Evolutionary conservation across 2,113 vertebrate genomes (phyloP).

Genomic region (Heloderma charlesbogerti): DNA sequence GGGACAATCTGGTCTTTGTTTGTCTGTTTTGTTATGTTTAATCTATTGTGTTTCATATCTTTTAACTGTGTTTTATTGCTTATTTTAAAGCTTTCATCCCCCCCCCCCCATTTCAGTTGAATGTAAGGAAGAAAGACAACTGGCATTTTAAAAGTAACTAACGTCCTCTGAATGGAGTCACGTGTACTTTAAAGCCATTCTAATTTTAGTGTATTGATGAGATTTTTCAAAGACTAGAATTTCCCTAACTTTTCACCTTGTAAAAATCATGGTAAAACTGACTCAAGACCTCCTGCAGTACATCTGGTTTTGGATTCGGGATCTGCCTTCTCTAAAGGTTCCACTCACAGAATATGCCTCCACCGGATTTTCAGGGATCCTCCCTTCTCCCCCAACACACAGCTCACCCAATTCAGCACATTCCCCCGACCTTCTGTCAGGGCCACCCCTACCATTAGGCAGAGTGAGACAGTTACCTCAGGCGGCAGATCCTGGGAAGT

Average conservation of each 20-base stretch:
- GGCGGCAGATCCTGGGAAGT: too few species aligned
- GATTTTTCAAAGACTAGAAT: constrained; percentile 18
- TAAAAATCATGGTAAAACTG: background rate
- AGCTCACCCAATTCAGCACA: too few species aligned
- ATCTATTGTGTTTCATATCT: background rate
- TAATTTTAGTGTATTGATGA: background rate
- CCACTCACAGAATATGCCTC: too few species aligned
- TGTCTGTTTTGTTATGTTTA: background rate
- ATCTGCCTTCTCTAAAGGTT: too few species aligned
- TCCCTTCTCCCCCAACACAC: too few species aligned
- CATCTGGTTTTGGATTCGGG: too few species aligned
- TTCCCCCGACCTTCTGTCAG: too few species aligned
- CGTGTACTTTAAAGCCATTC: background rate
- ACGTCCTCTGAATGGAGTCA: background rate
- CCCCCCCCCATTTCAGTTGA: background rate
- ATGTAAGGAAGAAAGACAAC: background rate
- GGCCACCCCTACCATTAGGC: too few species aligned
- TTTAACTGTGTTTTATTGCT: background rate
- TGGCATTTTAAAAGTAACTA: background rate
- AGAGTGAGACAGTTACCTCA: too few species aligned
- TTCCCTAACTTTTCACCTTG: background rate
- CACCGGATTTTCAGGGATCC: too few species aligned
- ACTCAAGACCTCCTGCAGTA: background rate
- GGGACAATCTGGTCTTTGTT: background rate
- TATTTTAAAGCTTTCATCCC: background rate